phyloP scores from a whole-genome alignment of 2,113 vertebrate species.

The Platichthys stellatus region DNA sequence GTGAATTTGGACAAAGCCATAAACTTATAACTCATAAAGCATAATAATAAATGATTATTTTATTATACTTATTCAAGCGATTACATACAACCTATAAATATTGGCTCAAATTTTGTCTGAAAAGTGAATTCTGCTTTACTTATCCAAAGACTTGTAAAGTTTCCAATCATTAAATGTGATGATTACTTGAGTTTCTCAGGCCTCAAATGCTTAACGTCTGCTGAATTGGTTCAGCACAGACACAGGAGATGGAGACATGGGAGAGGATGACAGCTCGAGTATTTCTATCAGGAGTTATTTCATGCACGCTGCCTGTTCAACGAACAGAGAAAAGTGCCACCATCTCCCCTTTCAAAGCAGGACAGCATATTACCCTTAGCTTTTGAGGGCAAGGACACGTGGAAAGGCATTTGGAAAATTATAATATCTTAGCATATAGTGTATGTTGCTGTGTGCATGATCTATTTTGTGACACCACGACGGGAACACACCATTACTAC shows the following conservation, averaged over 20 bases:
- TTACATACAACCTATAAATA: no score
- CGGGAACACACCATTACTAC: background rate
- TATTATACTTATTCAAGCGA: no score
- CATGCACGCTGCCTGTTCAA: constrained; percentile 75
- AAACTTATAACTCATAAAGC: background rate
- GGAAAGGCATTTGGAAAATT: constrained; percentile 64
- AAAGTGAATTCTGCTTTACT: background rate
- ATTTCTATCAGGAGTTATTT: constrained; percentile 69
- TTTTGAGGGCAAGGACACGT: constrained; percentile 72
- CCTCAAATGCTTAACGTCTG: background rate
- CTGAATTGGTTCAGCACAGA: constrained; percentile 21
- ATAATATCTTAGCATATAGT: constrained; percentile 40
- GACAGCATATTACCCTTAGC: constrained; percentile 69
- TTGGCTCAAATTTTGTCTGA: background rate
- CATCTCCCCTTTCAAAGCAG: constrained; percentile 64
- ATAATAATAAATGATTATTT: background rate
- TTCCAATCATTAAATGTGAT: constrained; percentile 7
- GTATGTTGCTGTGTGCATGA: constrained; percentile 21
- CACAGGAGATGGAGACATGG: constrained; percentile 9
- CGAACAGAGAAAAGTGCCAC: constrained; percentile 62
- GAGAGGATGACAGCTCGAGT: constrained; percentile 41
- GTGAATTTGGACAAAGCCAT: no score
- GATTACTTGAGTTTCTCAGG: constrained; percentile 3
- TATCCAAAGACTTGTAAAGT: background rate
- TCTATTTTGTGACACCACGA: constrained; percentile 35